Evolutionary conservation across 2,113 vertebrate genomes (phyloP).

Genomic region (Mus spicilegus): DNA sequence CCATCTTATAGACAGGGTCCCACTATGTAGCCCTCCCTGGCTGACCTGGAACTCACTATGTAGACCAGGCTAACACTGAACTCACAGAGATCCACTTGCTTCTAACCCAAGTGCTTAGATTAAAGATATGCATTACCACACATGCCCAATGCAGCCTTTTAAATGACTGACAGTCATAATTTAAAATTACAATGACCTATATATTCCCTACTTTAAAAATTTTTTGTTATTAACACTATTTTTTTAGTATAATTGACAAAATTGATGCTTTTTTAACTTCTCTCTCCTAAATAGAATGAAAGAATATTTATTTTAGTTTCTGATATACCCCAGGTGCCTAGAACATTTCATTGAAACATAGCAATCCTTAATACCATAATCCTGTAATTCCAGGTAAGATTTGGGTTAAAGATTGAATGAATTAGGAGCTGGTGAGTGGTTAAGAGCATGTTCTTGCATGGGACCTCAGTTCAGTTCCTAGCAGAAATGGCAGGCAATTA

Average conservation of each 20-base stretch:
- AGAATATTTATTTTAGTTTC: constrained; percentile 37
- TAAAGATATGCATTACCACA: not conserved
- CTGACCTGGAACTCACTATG: not conserved
- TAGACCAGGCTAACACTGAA: not conserved
- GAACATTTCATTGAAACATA: constrained; percentile 11
- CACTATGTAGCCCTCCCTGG: not conserved
- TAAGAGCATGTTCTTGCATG: not conserved
- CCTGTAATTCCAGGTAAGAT: not conserved
- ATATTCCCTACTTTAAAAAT: not conserved
- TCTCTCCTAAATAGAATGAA: not conserved
- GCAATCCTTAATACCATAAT: not conserved
- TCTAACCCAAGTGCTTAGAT: not conserved
- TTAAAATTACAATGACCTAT: constrained; percentile 40
- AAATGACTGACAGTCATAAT: constrained; percentile 22
- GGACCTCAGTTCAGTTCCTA: not conserved
- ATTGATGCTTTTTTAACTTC: constrained; percentile 1
- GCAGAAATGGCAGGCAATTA: not conserved
- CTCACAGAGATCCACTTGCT: not conserved
- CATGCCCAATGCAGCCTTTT: not conserved
- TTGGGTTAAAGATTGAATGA: not conserved
- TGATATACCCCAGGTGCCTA: constrained; percentile 13
- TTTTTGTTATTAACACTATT: constrained; percentile 43
- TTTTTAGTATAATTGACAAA: constrained; percentile 20
- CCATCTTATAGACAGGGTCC: not conserved
- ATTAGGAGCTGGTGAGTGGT: not conserved